Percentiles rank a stretch among this genome's conserved stretches.
Conservation (phyloP, 2,113 vertebrate species). For the Monopterus albus region DNA sequence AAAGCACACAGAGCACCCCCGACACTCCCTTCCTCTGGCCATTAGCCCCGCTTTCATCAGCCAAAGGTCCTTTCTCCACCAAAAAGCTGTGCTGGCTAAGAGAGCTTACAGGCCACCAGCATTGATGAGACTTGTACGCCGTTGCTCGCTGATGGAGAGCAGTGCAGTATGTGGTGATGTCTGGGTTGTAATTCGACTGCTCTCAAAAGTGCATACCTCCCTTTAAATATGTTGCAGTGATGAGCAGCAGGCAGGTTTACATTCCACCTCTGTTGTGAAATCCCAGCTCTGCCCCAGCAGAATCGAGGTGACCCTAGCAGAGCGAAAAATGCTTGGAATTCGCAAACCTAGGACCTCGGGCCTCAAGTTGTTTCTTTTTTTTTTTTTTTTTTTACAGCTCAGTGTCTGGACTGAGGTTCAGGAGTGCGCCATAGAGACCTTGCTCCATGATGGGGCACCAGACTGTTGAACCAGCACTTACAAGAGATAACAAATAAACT, state of each 20-base stretch:
- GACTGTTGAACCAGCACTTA: neutral
- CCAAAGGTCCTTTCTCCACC: slow-evolving; percentile 64
- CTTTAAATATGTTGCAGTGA: slow-evolving; percentile 16
- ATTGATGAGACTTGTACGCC: slow-evolving; percentile 8
- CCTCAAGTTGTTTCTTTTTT: slow-evolving; percentile 77
- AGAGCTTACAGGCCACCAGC: slow-evolving; percentile 32
- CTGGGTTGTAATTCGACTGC: slow-evolving; percentile 44
- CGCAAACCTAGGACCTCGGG: slow-evolving; percentile 77
- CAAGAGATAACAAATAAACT: neutral
- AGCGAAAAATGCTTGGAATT: slow-evolving; percentile 82
- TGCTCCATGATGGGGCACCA: slow-evolving; percentile 9
- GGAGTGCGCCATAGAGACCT: slow-evolving; percentile 20
- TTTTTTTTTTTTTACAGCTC: slow-evolving; percentile 36
- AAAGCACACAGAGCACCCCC: slow-evolving; percentile 50
- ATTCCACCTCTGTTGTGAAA: slow-evolving; percentile 62
- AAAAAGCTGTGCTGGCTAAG: slow-evolving; percentile 38
- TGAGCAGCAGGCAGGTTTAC: slow-evolving; percentile 53
- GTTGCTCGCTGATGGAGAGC: slow-evolving; percentile 36
- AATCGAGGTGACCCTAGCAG: slow-evolving; percentile 73
- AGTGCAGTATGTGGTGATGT: slow-evolving; percentile 20
- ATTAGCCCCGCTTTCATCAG: slow-evolving; percentile 68
- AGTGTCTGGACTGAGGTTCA: slow-evolving; percentile 44
- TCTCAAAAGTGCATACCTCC: slow-evolving; percentile 22
- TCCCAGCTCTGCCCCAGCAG: slow-evolving; percentile 59
- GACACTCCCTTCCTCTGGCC: slow-evolving; percentile 66